Base-by-base conservation (phyloP, 2,797 vertebrate species). In the Trachops cirrhosus region DNA sequence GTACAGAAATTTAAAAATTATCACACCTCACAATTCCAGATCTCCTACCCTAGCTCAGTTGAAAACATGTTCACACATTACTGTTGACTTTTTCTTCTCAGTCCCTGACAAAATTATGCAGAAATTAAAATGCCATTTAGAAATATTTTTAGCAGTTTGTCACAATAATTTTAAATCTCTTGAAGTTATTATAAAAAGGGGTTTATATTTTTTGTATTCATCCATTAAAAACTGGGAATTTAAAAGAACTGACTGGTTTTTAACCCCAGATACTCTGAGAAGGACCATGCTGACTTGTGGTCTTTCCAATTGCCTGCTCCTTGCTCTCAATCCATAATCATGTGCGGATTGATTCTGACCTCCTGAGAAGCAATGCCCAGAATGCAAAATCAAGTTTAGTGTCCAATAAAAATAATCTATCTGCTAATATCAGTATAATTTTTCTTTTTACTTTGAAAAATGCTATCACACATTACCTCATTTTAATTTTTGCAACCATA, bases 161-260 rank as follows among this genome's bases (percentile, higher is more conserved):
- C 78, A 88, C 11, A 94, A 54, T 75, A 71, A 83, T 90, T 96
- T 93, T 82, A 89, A 79, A 79, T 48, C 2, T 26, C 5, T 89
- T 48, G 12, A 86, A 62, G 6, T 19, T 68, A 6, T 48, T n/a
- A 82, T n/a, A 57, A 77, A 67, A 80, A 46, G 11, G 37, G n/a
- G 7, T 32, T 59, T 87, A 29, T 64, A 41, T 68, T 88, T 90
- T 70, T 12, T 83, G 2, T 50, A 92, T 73, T 93, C 8, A 57
- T 48, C 34, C 12, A 57, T 64, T 19, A 94, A 73, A 57, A 94
- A 70, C 2, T 34, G 18, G 26, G 18, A 93, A 78, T 64, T 93
- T 73, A 68, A 67, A 89, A 94, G 44, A 88, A 70, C 48, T 59
- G 77, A 34, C 39, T 94, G 44, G 14, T 73, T 92, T 86, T 87